Conservation (phyloP, 2,888 invertebrate genomes). For the Leptopterna dolabrata region DNA sequence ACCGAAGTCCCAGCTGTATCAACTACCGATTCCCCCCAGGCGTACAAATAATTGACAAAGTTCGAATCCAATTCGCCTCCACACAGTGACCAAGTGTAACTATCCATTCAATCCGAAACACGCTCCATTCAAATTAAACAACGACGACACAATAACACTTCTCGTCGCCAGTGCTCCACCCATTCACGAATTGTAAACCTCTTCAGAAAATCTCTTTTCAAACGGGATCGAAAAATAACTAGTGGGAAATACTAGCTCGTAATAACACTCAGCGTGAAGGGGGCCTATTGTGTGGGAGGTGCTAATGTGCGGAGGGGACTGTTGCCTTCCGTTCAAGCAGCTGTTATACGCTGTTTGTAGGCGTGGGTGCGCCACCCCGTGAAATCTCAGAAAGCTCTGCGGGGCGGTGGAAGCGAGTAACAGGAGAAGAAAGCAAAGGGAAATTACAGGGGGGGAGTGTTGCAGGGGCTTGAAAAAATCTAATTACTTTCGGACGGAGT, state of each 20-base stretch:
- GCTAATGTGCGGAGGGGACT: constrained; percentile 36
- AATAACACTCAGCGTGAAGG: constrained; percentile 6
- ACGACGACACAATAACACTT: constrained; percentile 26
- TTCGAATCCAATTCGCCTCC: constrained; percentile 1
- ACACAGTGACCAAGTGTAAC: constrained; percentile 20
- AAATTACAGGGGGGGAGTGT: constrained; percentile 42
- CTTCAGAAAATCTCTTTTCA: neutral
- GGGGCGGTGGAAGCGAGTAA: neutral
- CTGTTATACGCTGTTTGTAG: constrained; percentile 46
- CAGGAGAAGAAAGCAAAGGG: constrained; percentile 43
- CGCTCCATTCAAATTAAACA: constrained; percentile 32
- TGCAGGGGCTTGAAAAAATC: constrained; percentile 32
- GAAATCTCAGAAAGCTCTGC: neutral
- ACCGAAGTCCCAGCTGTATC: constrained; percentile 12
- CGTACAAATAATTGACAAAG: constrained; percentile 25
- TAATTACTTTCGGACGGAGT: constrained; percentile 35
- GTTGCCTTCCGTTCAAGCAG: constrained; percentile 43
- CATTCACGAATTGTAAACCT: constrained; percentile 24
- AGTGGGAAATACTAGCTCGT: constrained; percentile 36
- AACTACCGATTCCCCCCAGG: neutral
- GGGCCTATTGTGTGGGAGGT: constrained; percentile 41
- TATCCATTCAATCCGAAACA: constrained; percentile 24
- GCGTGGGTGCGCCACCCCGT: constrained; percentile 11
- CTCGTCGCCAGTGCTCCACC: neutral
- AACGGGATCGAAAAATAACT: constrained; percentile 34